Evolutionary conservation across 2,797 vertebrate species (phyloP).

Genomic region (Tauraco hartlaubi): DNA sequence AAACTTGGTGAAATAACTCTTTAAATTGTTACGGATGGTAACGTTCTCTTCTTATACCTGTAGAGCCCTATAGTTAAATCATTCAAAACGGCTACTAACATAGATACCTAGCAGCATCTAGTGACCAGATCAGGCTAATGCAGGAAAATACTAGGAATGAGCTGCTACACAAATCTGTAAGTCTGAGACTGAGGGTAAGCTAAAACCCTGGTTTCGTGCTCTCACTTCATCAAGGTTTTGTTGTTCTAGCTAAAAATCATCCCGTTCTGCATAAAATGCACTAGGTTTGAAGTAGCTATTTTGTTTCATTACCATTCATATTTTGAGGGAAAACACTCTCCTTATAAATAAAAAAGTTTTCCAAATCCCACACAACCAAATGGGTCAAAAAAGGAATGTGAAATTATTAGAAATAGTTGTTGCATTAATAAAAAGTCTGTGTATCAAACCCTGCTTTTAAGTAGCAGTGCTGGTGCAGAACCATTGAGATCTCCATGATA

Average conservation of each 20-base stretch:
- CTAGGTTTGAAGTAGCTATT: neutral
- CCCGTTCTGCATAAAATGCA: neutral
- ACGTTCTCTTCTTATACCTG: neutral
- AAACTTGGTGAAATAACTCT: neutral
- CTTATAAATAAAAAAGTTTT: neutral
- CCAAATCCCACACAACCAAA: neutral
- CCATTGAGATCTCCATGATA: fast-evolving
- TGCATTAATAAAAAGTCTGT: neutral
- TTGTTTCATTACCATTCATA: neutral
- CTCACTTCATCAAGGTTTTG: neutral
- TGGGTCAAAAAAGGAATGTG: fast-evolving
- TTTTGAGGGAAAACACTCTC: neutral
- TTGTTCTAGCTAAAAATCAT: neutral
- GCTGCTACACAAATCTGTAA: neutral
- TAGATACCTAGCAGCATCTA: conserved; percentile 73
- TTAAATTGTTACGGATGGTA: neutral
- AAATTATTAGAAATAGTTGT: neutral
- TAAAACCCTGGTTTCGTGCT: neutral
- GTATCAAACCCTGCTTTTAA: neutral
- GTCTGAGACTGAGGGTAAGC: neutral
- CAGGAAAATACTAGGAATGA: neutral
- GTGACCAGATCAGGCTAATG: conserved; percentile 40
- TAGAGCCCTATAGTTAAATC: neutral
- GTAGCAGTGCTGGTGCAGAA: neutral
- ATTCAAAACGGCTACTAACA: neutral